phyloP scores from a whole-genome alignment of 2,797 vertebrate species.

The Vireo griseus region DNA sequence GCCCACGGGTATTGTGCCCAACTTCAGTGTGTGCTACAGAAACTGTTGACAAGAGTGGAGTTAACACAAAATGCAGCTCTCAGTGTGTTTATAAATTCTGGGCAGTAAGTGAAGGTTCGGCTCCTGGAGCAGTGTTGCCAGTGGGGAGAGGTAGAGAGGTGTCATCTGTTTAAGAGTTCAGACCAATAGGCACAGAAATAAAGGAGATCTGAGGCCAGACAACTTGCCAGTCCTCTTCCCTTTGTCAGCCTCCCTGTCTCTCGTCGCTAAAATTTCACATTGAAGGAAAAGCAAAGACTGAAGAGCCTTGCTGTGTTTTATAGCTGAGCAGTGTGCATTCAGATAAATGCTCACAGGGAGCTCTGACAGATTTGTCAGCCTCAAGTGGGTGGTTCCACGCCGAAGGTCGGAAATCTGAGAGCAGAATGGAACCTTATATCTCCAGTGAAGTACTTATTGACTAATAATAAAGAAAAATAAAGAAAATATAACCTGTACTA shows the following conservation, averaged over 20 bases:
- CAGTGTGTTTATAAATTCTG: not conserved
- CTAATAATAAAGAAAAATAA: not conserved
- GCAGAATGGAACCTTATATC: not conserved
- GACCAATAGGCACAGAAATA: not conserved
- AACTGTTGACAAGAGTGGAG: not conserved
- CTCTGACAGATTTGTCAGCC: not conserved
- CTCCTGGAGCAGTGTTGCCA: not conserved
- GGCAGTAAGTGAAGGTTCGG: not conserved
- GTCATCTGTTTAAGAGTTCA: not conserved
- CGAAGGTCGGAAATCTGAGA: not conserved
- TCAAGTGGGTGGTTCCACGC: not conserved
- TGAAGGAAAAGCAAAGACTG: not conserved
- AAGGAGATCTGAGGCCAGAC: not conserved
- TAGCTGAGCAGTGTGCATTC: not conserved
- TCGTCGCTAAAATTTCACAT: not conserved
- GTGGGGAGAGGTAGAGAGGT: not conserved
- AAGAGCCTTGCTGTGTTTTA: fast-evolving
- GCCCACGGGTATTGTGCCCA: fast-evolving
- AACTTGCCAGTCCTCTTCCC: not conserved
- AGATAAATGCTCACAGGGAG: not conserved
- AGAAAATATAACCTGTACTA: not conserved
- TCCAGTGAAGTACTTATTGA: not conserved
- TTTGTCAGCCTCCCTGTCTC: not conserved
- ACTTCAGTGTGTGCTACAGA: fast-evolving
- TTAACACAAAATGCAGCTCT: not conserved